Evolutionary conservation across 2,888 invertebrate genomes (phyloP), one percentile per base, ranked within the genome.

Genomic region (Tanytarsus gracilentus): DNA sequence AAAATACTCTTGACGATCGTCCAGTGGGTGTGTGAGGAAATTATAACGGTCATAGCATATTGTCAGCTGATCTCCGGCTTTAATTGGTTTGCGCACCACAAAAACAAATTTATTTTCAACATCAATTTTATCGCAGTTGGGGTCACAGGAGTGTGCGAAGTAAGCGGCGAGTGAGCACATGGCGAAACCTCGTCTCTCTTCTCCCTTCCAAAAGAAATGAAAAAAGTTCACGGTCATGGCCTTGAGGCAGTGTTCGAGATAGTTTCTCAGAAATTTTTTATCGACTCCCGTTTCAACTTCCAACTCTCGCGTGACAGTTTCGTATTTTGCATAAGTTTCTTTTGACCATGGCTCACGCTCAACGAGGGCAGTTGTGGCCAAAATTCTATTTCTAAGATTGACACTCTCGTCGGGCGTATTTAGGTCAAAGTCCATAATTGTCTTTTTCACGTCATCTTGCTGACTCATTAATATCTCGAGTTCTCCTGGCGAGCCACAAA

Each of bases 61-160:
- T 68, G 82, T 83, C 21, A 91, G 72, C 71, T 86, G 83, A 68
- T 82, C 80, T 58, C 86, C 86, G 66, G 81, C 80, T 65, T 77
- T 75, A 62, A 92, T 87, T 6, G 82, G 81, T 66, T 83, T 77
- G 52, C 88, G 69, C 4, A 85, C 82, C 0, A 83, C 80, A 58
- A 58, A 58, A 3, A 44, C 58, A 30, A 58, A 58, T 21, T 58
- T 58, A 14, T 58, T 58, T n/a, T 58, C 58, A 4, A 58, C 44
- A 9, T 58, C 58, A 18, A 58, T 48, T 23, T 58, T 58, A 6
- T 48, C 48, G 0, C 90, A 85, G 74, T 89, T 90, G 1, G 92
- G 89, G 63, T 84, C 79, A 73, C 95, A 95, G 1, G 91, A 88
- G 71, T 95, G 95, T 74, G 95, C 91, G 27, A 93, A 71, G 59